Conservation (phyloP, 2,797 vertebrate genomes). For the Pseudomugil tenellus region DNA sequence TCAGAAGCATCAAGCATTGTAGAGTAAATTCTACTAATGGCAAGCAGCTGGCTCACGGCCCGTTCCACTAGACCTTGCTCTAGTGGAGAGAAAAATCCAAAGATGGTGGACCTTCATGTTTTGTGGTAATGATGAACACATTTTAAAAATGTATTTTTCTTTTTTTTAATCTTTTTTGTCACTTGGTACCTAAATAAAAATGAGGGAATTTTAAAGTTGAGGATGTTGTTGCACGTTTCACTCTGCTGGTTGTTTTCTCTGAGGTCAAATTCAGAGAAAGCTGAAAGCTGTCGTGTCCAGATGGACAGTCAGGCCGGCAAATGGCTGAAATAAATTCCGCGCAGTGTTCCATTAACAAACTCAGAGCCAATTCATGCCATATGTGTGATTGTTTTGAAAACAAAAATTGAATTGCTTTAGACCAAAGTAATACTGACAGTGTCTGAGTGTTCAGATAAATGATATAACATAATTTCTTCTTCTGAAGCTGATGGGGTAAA, state of each 20-base stretch:
- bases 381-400: background rate
- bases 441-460: too few relatives aligned
- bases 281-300: conserved; percentile 23
- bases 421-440: too few relatives aligned
- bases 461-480: too few relatives aligned
- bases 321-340: background rate
- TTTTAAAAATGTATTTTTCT: conserved; percentile 11
- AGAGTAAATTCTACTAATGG: conserved; percentile 73
- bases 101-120: conserved; percentile 34
- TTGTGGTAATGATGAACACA: conserved; percentile 33
- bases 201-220: conserved; percentile 12
- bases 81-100: conserved; percentile 44
- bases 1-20: conserved; percentile 46
- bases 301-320: conserved; percentile 5
- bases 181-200: conserved; percentile 5
- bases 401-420: background rate
- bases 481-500: too few relatives aligned
- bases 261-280: conserved; percentile 23
- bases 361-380: background rate
- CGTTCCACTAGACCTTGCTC: conserved; percentile 41
- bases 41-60: conserved; percentile 57
- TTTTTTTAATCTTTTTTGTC: conserved; percentile 7
- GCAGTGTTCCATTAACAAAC: conserved; percentile 9
- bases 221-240: background rate
- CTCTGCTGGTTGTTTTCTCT: conserved; percentile 13